These are phyloP conservation scores for Drosophila nikananu DNA, from an alignment of 1,140 invertebrate genomes.

Conservation along the genomic window DNA sequence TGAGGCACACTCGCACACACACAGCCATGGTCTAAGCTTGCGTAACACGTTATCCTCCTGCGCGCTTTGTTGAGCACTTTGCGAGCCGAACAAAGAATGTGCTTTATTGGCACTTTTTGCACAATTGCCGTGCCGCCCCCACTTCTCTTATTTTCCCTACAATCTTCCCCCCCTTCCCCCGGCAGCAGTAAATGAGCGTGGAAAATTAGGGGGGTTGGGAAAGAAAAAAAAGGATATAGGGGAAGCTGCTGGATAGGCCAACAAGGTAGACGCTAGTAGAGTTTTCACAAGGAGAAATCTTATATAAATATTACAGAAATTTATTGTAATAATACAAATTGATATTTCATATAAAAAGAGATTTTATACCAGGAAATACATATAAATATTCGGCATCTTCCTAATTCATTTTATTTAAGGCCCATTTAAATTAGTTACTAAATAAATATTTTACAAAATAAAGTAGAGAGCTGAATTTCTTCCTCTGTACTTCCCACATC, in stretches of 20 bases:
- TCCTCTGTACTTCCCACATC: constrained; percentile 24
- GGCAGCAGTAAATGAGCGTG: constrained; percentile 75
- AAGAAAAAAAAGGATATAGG: constrained; percentile 13
- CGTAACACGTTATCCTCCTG: constrained; percentile 74
- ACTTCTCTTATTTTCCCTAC: constrained; percentile 6
- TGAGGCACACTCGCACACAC: constrained; percentile 4
- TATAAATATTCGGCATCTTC: too few species aligned
- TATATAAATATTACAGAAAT: neutral
- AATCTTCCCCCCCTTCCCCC: neutral
- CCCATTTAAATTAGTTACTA: too few species aligned
- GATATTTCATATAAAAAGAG: neutral
- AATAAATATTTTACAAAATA: too few species aligned
- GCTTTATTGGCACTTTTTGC: constrained; percentile 83
- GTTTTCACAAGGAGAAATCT: neutral
- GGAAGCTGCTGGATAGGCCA: constrained; percentile 45
- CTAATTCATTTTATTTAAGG: too few species aligned
- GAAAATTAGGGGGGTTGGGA: constrained; percentile 28
- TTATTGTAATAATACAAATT: neutral
- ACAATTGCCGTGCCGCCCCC: constrained; percentile 66
- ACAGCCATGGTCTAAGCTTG: constrained; percentile 55
- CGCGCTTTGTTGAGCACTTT: constrained; percentile 81
- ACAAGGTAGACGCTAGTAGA: constrained; percentile 67
- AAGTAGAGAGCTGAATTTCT: neutral
- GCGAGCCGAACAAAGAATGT: constrained; percentile 81
- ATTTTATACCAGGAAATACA: too few species aligned